Evolutionary conservation across 1,140 invertebrate species (phyloP).

Genomic region (Pseudomyrmex cubaensis): DNA sequence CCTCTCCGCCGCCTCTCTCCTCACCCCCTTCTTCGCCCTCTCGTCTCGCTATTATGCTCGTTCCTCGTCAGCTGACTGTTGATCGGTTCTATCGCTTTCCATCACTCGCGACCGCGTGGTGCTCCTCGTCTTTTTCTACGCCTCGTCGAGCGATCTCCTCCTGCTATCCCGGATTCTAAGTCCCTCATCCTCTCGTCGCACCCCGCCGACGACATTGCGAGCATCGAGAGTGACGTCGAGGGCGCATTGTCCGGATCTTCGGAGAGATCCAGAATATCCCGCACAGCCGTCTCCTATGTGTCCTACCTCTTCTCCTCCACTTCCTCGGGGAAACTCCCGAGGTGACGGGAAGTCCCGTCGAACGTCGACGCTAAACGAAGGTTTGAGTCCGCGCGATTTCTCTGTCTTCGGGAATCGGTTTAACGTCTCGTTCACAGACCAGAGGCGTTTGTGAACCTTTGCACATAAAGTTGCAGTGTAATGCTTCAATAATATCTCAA

Average conservation of each 20-base stretch:
- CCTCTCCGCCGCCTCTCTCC: conserved; percentile 3
- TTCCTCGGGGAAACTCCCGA: conserved; percentile 61
- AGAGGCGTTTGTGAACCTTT: too few relatives aligned
- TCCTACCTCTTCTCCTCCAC: conserved; percentile 18
- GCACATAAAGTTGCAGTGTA: too few relatives aligned
- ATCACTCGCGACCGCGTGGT: conserved; percentile 42
- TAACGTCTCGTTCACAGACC: neutral
- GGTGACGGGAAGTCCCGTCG: conserved; percentile 54
- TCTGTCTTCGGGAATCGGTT: neutral
- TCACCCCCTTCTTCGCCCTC: conserved; percentile 12
- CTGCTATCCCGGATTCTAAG: conserved; percentile 73
- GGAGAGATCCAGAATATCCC: conserved; percentile 60
- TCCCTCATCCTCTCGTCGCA: conserved; percentile 64
- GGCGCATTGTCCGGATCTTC: conserved; percentile 77
- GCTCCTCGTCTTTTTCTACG: conserved; percentile 53
- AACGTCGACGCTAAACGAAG: conserved; percentile 64
- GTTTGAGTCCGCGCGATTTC: conserved; percentile 48
- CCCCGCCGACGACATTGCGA: conserved; percentile 63
- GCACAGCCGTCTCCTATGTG: conserved; percentile 33
- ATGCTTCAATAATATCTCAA: too few relatives aligned
- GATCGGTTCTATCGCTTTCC: conserved; percentile 71
- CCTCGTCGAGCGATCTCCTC: conserved; percentile 59
- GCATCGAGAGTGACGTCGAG: conserved; percentile 81
- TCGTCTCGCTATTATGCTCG: conserved; percentile 73
- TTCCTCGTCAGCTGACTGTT: conserved; percentile 78